Conservation (phyloP, 2,113 vertebrate genomes). For the Cyanoramphus novaezelandiae region DNA sequence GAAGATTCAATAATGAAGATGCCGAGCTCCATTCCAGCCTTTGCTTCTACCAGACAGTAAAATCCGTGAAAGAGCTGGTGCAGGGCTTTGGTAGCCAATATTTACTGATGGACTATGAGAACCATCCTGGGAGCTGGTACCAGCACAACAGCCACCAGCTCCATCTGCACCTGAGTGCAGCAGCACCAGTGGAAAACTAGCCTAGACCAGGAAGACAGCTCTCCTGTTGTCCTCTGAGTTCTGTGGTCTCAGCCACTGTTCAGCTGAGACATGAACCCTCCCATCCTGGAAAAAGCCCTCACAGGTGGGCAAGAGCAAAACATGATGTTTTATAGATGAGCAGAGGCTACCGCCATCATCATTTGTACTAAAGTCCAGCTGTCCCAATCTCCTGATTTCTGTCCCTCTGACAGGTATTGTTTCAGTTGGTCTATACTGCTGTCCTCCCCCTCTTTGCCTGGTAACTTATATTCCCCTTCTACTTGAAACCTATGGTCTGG, state of each 20-base stretch:
- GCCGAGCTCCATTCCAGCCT: background rate
- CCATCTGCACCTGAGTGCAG: background rate
- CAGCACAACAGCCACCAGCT: background rate
- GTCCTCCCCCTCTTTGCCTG: background rate
- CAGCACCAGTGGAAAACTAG: background rate
- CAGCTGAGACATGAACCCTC: background rate
- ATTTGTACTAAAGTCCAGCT: background rate
- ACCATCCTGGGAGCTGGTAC: background rate
- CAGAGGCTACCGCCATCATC: background rate
- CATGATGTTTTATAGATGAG: background rate
- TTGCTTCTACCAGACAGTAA: background rate
- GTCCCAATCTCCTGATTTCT: background rate
- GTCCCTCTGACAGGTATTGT: background rate
- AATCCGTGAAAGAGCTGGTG: background rate
- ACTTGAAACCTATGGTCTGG: rapidly evolving
- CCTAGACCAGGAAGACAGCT: background rate
- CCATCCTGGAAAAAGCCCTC: background rate
- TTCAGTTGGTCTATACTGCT: background rate
- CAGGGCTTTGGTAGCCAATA: background rate
- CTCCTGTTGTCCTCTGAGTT: background rate
- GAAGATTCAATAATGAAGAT: background rate
- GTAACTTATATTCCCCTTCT: background rate
- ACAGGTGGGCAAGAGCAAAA: background rate
- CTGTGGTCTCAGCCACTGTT: background rate
- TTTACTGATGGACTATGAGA: background rate